Conservation (phyloP, 2,888 invertebrate species). For the Amblyjoppa fuscipennis region DNA sequence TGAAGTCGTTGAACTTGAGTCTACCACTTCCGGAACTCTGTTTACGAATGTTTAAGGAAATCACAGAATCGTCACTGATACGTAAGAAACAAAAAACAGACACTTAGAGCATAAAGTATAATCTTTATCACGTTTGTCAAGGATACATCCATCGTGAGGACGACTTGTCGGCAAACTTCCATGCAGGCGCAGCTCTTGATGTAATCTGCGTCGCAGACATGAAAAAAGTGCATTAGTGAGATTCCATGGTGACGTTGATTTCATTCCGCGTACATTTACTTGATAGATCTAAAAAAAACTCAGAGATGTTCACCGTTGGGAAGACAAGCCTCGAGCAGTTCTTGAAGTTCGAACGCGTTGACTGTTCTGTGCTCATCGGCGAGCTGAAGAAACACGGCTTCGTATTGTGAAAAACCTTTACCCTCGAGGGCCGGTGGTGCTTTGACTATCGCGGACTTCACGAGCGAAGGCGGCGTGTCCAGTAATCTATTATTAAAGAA, state of each 20-base stretch:
- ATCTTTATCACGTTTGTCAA: slow-evolving; percentile 72
- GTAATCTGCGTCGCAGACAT: slow-evolving; percentile 88
- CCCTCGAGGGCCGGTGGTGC: slow-evolving; percentile 91
- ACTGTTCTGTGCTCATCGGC: slow-evolving; percentile 96
- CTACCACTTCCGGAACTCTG: slow-evolving; percentile 92
- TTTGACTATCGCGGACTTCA: slow-evolving; percentile 92
- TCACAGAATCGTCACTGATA: background rate
- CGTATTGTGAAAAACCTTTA: slow-evolving; percentile 93
- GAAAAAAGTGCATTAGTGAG: slow-evolving; percentile 28
- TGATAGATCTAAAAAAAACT: slow-evolving; percentile 40
- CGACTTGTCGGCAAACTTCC: slow-evolving; percentile 96
- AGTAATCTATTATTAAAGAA: slow-evolving; percentile 85
- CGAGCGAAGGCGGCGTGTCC: slow-evolving; percentile 88
- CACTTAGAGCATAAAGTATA: slow-evolving; percentile 18
- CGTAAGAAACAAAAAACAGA: background rate
- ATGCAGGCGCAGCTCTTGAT: slow-evolving; percentile 97
- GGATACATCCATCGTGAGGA: slow-evolving; percentile 95
- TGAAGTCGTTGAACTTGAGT: slow-evolving; percentile 94
- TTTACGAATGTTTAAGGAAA: slow-evolving; percentile 65
- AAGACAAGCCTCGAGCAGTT: slow-evolving; percentile 94
- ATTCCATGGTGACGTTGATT: background rate
- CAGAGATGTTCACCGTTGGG: slow-evolving; percentile 89
- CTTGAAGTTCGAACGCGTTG: slow-evolving; percentile 96
- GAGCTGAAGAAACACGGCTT: slow-evolving; percentile 94
- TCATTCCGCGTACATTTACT: slow-evolving; percentile 4